Conservation (phyloP, 2,113 vertebrate genomes). For the Tragulus kanchil region DNA sequence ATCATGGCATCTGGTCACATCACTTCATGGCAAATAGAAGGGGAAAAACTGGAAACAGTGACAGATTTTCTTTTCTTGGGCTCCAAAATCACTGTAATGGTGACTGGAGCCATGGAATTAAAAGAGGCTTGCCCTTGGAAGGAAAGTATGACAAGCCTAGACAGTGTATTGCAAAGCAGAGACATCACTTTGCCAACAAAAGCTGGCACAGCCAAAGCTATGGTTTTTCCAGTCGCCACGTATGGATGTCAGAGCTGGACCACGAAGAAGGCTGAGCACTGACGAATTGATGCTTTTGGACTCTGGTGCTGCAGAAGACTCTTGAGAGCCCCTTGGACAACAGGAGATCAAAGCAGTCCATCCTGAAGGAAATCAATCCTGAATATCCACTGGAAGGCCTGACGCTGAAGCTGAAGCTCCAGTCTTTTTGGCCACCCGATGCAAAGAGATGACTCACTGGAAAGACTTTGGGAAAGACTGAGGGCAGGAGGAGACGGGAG, state of each 20-base stretch:
- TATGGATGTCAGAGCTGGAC: not conserved
- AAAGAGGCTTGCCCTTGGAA: not conserved
- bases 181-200: not conserved
- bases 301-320: not conserved
- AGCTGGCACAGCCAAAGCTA: not conserved
- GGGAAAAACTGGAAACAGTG: not conserved
- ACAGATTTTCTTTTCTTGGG: not conserved
- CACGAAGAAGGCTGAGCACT: not conserved
- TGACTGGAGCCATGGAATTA: not conserved
- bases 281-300: not conserved
- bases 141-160: not conserved
- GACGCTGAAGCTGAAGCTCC: not conserved
- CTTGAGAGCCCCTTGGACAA: not conserved
- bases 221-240: not conserved
- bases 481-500: not conserved
- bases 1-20: not conserved
- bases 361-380: not conserved
- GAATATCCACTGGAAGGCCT: not conserved
- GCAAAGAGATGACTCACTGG: not conserved
- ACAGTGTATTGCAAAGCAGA: not conserved
- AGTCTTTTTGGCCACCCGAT: not conserved
- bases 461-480: not conserved
- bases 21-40: not conserved
- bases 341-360: not conserved
- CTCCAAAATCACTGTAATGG: not conserved